Percentiles rank a stretch among this genome's conserved stretches.
These are phyloP conservation scores for Ctenoplectra terminalis DNA, from an alignment of 1,140 invertebrate genomes.

Conservation along the genomic window DNA sequence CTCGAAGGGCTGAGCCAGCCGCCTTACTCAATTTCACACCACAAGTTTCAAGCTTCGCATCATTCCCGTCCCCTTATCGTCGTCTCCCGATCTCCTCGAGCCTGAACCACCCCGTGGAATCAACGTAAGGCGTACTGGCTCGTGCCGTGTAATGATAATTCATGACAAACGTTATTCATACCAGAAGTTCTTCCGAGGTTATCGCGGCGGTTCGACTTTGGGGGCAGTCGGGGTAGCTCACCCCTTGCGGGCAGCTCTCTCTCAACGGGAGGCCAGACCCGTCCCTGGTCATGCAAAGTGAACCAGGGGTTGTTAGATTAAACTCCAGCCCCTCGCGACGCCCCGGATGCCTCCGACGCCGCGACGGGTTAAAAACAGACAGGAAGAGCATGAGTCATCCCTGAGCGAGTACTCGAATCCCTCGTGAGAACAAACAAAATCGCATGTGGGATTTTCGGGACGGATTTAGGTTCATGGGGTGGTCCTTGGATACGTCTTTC, in stretches of 20 bases:
- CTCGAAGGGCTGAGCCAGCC: too few relatives aligned
- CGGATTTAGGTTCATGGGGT: background rate
- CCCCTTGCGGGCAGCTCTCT: conserved; percentile 69
- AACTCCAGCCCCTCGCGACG: conserved; percentile 76
- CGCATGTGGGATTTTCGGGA: background rate
- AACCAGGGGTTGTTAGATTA: conserved; percentile 77
- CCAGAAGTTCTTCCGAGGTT: conserved; percentile 71
- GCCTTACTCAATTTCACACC: too few relatives aligned
- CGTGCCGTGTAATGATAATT: conserved; percentile 67
- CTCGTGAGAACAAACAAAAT: conserved; percentile 60
- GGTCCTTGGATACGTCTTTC: background rate
- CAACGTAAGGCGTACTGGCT: conserved; percentile 39
- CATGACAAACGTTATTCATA: conserved; percentile 75
- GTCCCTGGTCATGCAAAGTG: conserved; percentile 75
- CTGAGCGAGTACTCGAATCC: conserved; percentile 51
- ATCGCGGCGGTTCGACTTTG: conserved; percentile 63
- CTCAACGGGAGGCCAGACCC: conserved; percentile 61
- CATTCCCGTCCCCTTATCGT: conserved; percentile 24
- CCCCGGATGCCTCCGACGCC: conserved; percentile 78
- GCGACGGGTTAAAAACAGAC: conserved; percentile 79
- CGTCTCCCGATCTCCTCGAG: conserved; percentile 41
- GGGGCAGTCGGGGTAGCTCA: conserved; percentile 67
- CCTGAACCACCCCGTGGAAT: conserved; percentile 21
- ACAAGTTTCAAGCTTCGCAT: background rate
- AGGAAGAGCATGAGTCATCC: conserved; percentile 77